Percentiles rank a stretch among this genome's conserved stretches.
These are phyloP conservation scores for Girardinichthys multiradiatus DNA, from an alignment of 2,113 vertebrate species.

Conservation along the genomic window DNA sequence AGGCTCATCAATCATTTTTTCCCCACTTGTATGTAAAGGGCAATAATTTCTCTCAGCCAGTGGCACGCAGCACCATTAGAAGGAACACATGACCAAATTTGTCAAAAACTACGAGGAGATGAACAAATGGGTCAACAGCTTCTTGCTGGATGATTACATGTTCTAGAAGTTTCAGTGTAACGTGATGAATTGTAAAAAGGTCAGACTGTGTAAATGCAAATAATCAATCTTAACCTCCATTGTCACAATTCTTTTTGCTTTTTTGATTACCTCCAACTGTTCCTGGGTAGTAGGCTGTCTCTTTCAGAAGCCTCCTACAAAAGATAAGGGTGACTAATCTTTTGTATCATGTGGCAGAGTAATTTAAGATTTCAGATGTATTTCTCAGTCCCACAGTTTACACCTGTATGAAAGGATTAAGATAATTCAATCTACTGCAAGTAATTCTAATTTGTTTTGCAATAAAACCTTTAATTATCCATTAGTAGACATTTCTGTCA, in stretches of 20 bases:
- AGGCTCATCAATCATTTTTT: constrained; percentile 54
- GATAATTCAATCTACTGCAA: background rate
- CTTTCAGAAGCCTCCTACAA: background rate
- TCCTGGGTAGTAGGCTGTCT: too few relatives aligned
- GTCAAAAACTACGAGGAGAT: constrained; percentile 46
- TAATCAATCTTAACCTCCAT: background rate
- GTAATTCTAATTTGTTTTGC: background rate
- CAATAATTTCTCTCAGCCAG: constrained; percentile 33
- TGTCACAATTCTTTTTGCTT: background rate
- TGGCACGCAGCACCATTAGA: constrained; percentile 25
- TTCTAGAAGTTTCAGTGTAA: background rate
- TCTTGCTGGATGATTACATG: constrained; percentile 28
- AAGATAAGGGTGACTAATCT: background rate
- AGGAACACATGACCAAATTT: constrained; percentile 41
- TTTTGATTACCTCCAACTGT: too few relatives aligned
- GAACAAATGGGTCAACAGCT: constrained; percentile 49
- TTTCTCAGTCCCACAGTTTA: background rate
- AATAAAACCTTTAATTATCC: background rate
- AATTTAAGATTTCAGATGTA: background rate
- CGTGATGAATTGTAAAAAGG: background rate
- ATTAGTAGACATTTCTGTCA: background rate
- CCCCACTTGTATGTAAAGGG: constrained; percentile 37
- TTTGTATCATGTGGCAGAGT: background rate
- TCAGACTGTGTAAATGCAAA: background rate
- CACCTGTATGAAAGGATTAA: background rate